Evolutionary conservation across 2,888 invertebrate genomes (phyloP), one percentile per base, ranked within the genome.

Genomic region (Xylota sylvarum): DNA sequence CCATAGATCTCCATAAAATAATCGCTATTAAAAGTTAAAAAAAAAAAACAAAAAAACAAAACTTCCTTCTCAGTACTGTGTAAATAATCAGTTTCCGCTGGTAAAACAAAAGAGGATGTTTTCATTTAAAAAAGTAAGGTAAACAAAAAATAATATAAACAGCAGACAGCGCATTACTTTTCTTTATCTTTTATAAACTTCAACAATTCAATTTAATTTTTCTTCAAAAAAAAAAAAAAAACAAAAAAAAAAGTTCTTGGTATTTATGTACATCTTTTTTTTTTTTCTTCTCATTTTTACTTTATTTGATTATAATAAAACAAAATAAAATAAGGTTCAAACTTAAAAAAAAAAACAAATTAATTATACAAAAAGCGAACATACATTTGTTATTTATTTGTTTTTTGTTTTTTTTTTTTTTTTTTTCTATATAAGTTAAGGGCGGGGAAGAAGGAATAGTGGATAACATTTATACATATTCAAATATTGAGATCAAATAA

Each of bases 401-500:
- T 43, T 73, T 52, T 32, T 70, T 23, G 35, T 46, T 35, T 55
- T 37, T 43, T 50, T 32, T 70, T 23, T 43, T 46, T 35, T 55
- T 37, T 43, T 50, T 56, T 73, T 78, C 56, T 82, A 83, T 79
- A 83, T 83, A 78, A 83, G 78, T 87, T 87, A 84, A 87, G 83
- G 74, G 87, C 58, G 79, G 83, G 74, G 83, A 48, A 65, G 56
- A 78, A 87, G 74, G 78, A 83, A 74, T 82, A 77, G 58, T 78
- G 78, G 77, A 70, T 78, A 87, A 82, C 83, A 83, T 83, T 77
- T 87, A 83, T 83, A 83, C 83, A 78, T 87, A 87, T 87, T 87
- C 79, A 87, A 83, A 83, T 87, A 87, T 83, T 87, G 83, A 87
- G 83, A 87, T 87, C 86, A 87, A 83, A 86, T 82, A 86, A 86